Percentiles rank a stretch among this genome's conserved stretches.
Conservation (phyloP, 2,113 vertebrate species). For the Speoplatyrhinus poulsoni region DNA sequence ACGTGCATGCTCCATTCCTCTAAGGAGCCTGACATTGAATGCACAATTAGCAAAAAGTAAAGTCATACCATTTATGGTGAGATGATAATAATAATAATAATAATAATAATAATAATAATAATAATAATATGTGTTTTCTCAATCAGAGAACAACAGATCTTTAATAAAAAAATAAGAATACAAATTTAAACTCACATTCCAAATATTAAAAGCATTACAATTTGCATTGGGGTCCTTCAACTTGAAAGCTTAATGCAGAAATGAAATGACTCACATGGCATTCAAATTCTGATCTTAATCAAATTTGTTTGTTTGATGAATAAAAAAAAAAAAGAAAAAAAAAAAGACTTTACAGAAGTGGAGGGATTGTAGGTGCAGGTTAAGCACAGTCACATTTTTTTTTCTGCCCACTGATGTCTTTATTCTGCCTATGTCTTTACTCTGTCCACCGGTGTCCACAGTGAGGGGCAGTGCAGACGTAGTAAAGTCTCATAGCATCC, state of each 20-base stretch:
- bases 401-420: too few species aligned
- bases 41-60: conserved; percentile 24
- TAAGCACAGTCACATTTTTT: not conserved
- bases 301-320: too few species aligned
- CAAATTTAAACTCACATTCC: conserved; percentile 44
- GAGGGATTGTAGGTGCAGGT: conserved; percentile 11
- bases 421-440: conserved; percentile 54
- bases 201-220: conserved; percentile 16
- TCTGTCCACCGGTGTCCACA: conserved; percentile 94
- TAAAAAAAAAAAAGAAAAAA: not conserved
- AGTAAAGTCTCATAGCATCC: conserved; percentile 94
- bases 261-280: too few species aligned
- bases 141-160: too few species aligned
- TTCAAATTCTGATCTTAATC: too few species aligned
- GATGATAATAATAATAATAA: not conserved
- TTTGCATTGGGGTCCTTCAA: too few species aligned
- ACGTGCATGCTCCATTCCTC: conserved; percentile 3
- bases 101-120: not conserved
- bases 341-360: not conserved
- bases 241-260: too few species aligned
- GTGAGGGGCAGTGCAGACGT: conserved; percentile 92
- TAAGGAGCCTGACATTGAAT: conserved; percentile 34
- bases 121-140: too few species aligned
- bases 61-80: conserved; percentile 26
- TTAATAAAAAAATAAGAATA: too few species aligned